Percentiles rank a stretch among this genome's conserved stretches.
Conservation (phyloP, 2,113 vertebrate genomes). For the Noturus placidus region DNA sequence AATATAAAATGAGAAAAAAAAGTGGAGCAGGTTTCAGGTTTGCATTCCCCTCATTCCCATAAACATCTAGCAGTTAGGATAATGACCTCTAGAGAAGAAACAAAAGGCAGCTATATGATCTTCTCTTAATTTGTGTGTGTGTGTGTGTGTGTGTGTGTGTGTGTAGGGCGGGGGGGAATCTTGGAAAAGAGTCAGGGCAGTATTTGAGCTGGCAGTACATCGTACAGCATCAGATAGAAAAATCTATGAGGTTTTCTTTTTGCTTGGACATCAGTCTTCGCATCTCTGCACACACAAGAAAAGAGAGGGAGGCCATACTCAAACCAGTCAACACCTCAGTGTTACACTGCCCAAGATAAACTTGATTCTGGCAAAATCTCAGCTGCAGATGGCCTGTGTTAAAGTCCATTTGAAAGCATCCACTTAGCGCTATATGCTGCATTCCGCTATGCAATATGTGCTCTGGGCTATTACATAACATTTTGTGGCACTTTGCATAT, state of each 20-base stretch:
- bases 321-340: conserved; percentile 49
- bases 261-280: conserved; percentile 42
- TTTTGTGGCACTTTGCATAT: conserved; percentile 11
- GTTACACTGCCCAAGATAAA: conserved; percentile 47
- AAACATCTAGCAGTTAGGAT: conserved; percentile 71
- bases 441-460: conserved; percentile 7
- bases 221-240: conserved; percentile 36
- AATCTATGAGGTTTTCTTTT: conserved; percentile 24
- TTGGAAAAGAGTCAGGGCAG: conserved; percentile 7
- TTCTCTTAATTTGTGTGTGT: conserved; percentile 22
- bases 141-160: background rate
- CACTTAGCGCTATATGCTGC: conserved; percentile 24
- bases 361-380: conserved; percentile 43
- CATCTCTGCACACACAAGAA: conserved; percentile 39
- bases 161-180: background rate
- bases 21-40: conserved; percentile 66
- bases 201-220: conserved; percentile 26
- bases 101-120: conserved; percentile 28
- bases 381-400: conserved; percentile 43
- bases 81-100: conserved; percentile 67
- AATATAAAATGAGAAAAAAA: conserved; percentile 67
- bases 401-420: conserved; percentile 41
- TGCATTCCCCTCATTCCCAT: conserved; percentile 69
- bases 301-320: conserved; percentile 40
- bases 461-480: conserved; percentile 34